Conservation (phyloP, 35 echinoderm and acorn worm species). For the Acanthaster planci region DNA sequence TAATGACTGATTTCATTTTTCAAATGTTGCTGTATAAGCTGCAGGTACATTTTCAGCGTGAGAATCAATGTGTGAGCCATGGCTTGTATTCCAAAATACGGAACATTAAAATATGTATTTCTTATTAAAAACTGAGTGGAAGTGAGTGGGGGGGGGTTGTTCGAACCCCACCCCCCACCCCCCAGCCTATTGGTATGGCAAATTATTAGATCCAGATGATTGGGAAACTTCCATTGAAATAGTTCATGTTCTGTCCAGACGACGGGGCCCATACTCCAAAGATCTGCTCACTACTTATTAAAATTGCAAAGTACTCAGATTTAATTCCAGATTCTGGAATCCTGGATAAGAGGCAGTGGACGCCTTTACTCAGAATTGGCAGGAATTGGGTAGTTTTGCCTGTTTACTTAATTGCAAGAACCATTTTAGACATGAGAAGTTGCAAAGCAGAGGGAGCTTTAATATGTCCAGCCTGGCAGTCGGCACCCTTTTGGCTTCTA, state of each 20-base stretch:
- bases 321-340: constrained; percentile 43
- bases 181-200: too few relatives aligned
- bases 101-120: too few relatives aligned
- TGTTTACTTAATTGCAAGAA: constrained; percentile 1
- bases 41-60: too few relatives aligned
- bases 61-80: too few relatives aligned
- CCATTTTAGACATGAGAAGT: constrained; percentile 1
- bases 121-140: too few relatives aligned
- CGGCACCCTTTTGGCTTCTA: constrained; percentile 33
- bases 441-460: constrained; percentile 19
- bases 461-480: constrained; percentile 23
- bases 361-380: constrained; percentile 38
- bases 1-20: too few relatives aligned
- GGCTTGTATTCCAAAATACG: too few relatives aligned
- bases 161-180: too few relatives aligned
- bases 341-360: constrained; percentile 10
- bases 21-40: too few relatives aligned
- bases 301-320: constrained; percentile 28
- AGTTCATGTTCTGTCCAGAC: neutral
- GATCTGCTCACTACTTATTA: constrained; percentile 45
- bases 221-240: constrained; percentile 34
- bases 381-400: constrained; percentile 42
- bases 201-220: constrained; percentile 44
- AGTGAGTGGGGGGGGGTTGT: too few relatives aligned
- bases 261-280: constrained; percentile 42